phyloP scores from a whole-genome alignment of 2,888 invertebrate species.

The Apodemia zela region DNA sequence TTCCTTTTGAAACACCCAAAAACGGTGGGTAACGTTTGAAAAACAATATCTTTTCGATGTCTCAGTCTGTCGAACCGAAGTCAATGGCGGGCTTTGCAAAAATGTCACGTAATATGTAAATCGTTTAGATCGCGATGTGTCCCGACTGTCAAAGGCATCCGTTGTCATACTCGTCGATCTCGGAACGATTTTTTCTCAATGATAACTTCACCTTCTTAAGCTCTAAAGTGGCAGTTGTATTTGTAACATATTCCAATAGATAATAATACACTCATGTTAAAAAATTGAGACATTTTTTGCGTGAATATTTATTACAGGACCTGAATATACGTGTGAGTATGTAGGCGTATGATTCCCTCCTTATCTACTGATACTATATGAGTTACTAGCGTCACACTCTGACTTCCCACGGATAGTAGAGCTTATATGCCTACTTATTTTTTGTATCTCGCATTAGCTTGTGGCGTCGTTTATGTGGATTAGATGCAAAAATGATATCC shows the following conservation, averaged over 20 bases:
- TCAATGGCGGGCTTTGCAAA: slow-evolving; percentile 73
- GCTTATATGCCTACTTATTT: too few relatives aligned
- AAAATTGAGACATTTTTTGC: not conserved
- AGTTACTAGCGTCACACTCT: too few relatives aligned
- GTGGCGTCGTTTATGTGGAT: too few relatives aligned
- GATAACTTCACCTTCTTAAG: slow-evolving; percentile 59
- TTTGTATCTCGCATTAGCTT: too few relatives aligned
- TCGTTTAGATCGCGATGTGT: slow-evolving; percentile 76
- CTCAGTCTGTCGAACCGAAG: slow-evolving; percentile 69
- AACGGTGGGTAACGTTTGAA: slow-evolving; percentile 48
- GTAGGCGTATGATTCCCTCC: too few relatives aligned
- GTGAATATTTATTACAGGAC: not conserved
- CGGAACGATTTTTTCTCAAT: slow-evolving; percentile 61
- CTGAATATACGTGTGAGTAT: not conserved
- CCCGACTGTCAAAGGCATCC: slow-evolving; percentile 73
- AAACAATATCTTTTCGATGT: slow-evolving; percentile 74
- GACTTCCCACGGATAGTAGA: too few relatives aligned
- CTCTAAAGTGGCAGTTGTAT: slow-evolving; percentile 33
- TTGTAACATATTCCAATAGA: slow-evolving; percentile 32
- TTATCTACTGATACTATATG: too few relatives aligned
- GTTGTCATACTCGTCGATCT: slow-evolving; percentile 56
- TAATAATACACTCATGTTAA: not conserved
- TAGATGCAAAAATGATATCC: too few relatives aligned
- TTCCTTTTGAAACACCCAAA: slow-evolving; percentile 51
- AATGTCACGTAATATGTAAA: slow-evolving; percentile 79